Conservation (phyloP, 2,113 vertebrate genomes). For the Phalacrocorax aristotelis region DNA sequence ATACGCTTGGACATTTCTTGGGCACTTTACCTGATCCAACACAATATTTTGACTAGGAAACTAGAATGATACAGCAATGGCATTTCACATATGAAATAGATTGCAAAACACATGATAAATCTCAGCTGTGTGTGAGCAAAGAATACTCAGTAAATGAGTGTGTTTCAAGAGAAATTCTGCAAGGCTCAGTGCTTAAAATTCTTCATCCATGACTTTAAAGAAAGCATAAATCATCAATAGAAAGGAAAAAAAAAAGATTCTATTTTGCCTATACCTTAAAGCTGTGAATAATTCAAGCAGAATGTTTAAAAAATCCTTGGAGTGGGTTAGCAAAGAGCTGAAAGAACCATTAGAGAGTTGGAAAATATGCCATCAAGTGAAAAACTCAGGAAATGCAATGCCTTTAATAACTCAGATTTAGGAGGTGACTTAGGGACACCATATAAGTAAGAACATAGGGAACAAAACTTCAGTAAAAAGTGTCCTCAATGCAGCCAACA, state of each 20-base stretch:
- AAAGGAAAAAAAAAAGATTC: neutral
- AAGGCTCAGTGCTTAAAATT: neutral
- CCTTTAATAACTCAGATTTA: constrained; percentile 3
- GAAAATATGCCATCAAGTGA: neutral
- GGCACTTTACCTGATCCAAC: neutral
- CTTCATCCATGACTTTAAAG: neutral
- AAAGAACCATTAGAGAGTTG: neutral
- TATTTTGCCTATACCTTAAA: neutral
- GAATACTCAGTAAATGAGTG: neutral
- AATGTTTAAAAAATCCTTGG: neutral
- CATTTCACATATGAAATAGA: neutral
- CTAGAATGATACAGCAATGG: neutral
- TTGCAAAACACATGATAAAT: neutral
- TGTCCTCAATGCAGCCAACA: neutral
- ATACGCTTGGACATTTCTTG: neutral
- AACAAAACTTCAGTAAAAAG: neutral
- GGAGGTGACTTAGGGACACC: constrained; percentile 6
- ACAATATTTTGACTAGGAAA: neutral
- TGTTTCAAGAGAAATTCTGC: neutral
- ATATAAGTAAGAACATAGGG: neutral
- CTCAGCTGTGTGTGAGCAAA: neutral
- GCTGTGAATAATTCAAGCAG: neutral
- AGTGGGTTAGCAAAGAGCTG: neutral
- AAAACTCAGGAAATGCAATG: constrained; percentile 11
- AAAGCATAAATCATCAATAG: neutral